phyloP scores from a whole-genome alignment of 1,140 invertebrate species.

The Tribolium castaneum region DNA sequence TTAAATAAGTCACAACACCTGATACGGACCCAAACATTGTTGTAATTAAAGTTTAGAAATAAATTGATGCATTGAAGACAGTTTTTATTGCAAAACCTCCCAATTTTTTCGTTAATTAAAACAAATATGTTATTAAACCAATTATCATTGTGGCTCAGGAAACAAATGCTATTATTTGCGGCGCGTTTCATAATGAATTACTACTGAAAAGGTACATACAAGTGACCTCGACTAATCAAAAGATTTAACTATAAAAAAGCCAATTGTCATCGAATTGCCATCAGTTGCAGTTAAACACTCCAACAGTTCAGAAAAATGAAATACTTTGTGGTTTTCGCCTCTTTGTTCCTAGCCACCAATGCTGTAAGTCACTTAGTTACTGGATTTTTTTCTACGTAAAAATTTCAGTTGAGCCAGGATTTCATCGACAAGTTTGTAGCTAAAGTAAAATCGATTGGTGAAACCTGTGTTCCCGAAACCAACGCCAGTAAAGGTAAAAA shows the following conservation, averaged over 20 bases:
- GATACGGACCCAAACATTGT: not conserved
- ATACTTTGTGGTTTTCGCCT: not conserved
- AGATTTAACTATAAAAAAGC: constrained; percentile 8
- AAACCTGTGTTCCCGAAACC: constrained; percentile 27
- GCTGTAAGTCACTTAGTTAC: not conserved
- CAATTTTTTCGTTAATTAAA: not conserved
- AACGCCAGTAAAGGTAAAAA: constrained; percentile 33
- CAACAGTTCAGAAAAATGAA: not conserved
- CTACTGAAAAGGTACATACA: not conserved
- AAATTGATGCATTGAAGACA: no score
- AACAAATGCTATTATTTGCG: not conserved
- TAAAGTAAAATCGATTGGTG: constrained; percentile 40
- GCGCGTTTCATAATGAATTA: constrained; percentile 5
- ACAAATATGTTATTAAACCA: not conserved
- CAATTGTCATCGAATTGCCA: not conserved
- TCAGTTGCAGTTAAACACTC: not conserved
- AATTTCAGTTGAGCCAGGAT: constrained; percentile 40
- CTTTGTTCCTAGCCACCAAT: not conserved
- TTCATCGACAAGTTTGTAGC: constrained; percentile 45
- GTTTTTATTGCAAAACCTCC: no score
- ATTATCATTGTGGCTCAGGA: constrained; percentile 4
- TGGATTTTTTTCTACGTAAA: not conserved
- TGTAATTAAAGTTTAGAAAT: no score
- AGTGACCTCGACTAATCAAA: not conserved
- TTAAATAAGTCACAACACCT: not conserved